phyloP scores from a whole-genome alignment of 2,888 invertebrate species.

The Idaea dimidiata region DNA sequence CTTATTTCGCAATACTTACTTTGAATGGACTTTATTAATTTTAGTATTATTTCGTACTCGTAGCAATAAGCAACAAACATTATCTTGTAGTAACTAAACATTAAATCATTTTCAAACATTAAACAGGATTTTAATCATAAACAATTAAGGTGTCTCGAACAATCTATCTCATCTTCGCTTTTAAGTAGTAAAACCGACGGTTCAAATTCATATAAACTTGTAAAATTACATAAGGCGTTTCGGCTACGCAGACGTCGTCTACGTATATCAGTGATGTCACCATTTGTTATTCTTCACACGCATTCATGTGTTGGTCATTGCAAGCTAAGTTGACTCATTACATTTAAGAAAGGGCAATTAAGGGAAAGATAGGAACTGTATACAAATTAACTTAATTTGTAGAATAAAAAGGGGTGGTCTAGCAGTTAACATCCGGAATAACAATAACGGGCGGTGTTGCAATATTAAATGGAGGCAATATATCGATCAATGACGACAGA shows the following conservation, averaged over 20 bases:
- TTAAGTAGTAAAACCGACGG: not conserved
- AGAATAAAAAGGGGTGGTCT: not conserved
- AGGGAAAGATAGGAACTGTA: not conserved
- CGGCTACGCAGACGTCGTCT: constrained; percentile 32
- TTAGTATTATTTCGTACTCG: no score
- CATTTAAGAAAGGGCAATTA: constrained; percentile 40
- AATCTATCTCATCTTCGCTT: not conserved
- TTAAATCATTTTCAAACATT: no score
- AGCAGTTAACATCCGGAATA: not conserved
- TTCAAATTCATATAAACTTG: not conserved
- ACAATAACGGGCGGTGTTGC: not conserved
- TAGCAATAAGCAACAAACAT: no score
- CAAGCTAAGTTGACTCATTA: constrained; percentile 57
- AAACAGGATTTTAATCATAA: no score
- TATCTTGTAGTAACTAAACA: no score
- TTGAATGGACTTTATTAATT: no score
- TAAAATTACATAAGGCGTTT: not conserved
- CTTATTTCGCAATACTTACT: no score
- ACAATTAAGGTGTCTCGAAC: no score
- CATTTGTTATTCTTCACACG: constrained; percentile 63
- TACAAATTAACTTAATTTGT: not conserved
- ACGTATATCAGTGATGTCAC: constrained; percentile 64
- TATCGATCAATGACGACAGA: not conserved
- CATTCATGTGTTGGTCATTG: constrained; percentile 48
- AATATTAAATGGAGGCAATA: not conserved